These are phyloP conservation scores for Pithys albifrons DNA, from an alignment of 2,113 vertebrate species.

Conservation along the genomic window DNA sequence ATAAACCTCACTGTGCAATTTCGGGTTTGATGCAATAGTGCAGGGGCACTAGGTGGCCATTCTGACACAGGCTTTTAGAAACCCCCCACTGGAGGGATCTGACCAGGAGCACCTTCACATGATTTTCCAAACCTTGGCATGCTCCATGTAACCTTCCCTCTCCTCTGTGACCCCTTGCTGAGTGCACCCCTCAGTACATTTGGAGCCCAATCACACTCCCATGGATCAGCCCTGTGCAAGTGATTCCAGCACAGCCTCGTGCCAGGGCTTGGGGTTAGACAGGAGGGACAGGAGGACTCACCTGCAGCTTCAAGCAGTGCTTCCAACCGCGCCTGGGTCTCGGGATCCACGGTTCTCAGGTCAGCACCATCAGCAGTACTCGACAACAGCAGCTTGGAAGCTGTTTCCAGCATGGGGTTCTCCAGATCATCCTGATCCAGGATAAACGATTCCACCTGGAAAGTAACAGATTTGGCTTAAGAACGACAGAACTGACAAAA, in stretches of 20 bases:
- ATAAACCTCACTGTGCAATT: background rate
- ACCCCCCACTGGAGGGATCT: accelerated
- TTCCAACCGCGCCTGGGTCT: constrained; percentile 96
- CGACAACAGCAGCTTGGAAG: constrained; percentile 94
- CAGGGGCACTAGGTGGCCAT: accelerated
- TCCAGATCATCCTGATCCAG: constrained; percentile 98
- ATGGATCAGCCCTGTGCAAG: constrained; percentile 5
- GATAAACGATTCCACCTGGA: constrained; percentile 97
- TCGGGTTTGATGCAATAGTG: background rate
- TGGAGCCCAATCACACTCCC: accelerated
- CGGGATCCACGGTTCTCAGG: constrained; percentile 96
- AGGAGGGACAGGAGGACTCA: constrained; percentile 56
- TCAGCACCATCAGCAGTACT: constrained; percentile 95
- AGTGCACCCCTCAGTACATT: accelerated
- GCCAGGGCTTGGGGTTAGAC: background rate
- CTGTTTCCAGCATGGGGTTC: constrained; percentile 97
- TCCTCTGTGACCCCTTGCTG: background rate
- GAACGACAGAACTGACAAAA: background rate
- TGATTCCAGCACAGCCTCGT: accelerated
- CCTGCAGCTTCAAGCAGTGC: constrained; percentile 97
- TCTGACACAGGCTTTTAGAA: background rate
- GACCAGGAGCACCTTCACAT: background rate
- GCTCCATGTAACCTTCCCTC: background rate
- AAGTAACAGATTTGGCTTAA: background rate
- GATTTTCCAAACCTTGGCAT: background rate